Base-by-base conservation (phyloP, 2,888 invertebrate species). In the Ischnura elegans region DNA sequence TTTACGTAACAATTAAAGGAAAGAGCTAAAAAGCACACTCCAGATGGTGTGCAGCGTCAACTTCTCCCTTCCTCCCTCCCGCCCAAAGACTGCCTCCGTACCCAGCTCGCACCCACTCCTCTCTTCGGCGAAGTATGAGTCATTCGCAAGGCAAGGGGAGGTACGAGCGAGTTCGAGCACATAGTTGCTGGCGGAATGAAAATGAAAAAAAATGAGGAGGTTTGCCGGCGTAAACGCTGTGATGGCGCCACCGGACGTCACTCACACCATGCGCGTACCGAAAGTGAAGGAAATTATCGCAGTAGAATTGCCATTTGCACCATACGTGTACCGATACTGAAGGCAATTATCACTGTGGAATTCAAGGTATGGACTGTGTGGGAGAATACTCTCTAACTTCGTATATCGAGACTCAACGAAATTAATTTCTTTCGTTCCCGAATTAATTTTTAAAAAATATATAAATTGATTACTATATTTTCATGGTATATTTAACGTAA, bases 1-100 rank as follows among this genome's bases (percentile, higher is more conserved):
- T 76, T 76, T 76, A 76, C 76, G 76, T 76, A 76, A 76, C 76
- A 76, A 76, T 76, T 76, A 76, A 76, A 76, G 76, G 76, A 76
- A 76, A 76, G 76, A 76, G 76, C 76, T 76, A 16, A 76, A 16
- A 76, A 76, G 76, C 76, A 76, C 76, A 76, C 76, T 76, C 76
- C 76, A 76, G 76, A 76, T 76, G 76, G 76, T 76, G 6, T 61
- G 16, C 16, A 76, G 76, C 36, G 76, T 76, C 76, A 36, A 76
- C 76, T 10, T 25, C 3, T 6, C 36, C n/a, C 36, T 76, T 25
- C 76, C 76, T 10, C 25, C 76, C 76, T 36, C 36, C n/a, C 29
- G 36, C n/a, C n/a, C n/a, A n/a, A n/a, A n/a, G n/a, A n/a, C n/a
- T n/a, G n/a, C n/a, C 61, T n/a, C n/a, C 61, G 4, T n/a, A 10